A percentile compares a stretch with the other conserved stretches of the same genome.
phyloP scores from a whole-genome alignment of 2,113 vertebrate genomes.

The Megatriorchis doriae region DNA sequence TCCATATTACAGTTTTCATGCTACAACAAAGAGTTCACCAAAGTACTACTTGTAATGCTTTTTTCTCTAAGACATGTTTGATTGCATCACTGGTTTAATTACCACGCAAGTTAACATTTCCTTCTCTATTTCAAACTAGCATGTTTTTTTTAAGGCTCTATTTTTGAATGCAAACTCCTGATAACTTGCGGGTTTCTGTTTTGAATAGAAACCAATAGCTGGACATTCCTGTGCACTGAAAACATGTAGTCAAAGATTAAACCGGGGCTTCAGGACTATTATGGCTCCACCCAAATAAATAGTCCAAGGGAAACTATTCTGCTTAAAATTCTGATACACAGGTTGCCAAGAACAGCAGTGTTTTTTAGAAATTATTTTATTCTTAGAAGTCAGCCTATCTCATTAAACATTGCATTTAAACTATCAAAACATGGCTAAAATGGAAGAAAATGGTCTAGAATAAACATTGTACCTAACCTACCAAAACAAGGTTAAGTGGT shows the following conservation, averaged over 20 bases:
- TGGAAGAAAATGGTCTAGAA: neutral
- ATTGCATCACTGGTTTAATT: neutral
- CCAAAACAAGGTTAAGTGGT: neutral
- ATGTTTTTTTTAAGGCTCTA: neutral
- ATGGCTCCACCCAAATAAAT: constrained; percentile 65
- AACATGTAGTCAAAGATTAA: constrained; percentile 62
- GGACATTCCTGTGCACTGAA: constrained; percentile 39
- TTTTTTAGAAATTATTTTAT: constrained; percentile 41
- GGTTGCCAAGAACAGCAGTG: constrained; percentile 63
- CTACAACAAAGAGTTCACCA: neutral
- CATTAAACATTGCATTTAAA: neutral
- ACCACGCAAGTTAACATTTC: neutral
- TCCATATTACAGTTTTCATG: neutral
- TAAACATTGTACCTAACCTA: neutral
- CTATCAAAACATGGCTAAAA: neutral
- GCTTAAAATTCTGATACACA: constrained; percentile 30
- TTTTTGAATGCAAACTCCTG: constrained; percentile 40
- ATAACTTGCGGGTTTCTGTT: constrained; percentile 16
- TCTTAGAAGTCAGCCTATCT: constrained; percentile 51
- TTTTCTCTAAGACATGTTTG: neutral
- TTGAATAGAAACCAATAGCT: constrained; percentile 45
- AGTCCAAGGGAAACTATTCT: constrained; percentile 62
- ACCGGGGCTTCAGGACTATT: constrained; percentile 35
- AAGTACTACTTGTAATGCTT: neutral
- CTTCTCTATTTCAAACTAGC: neutral